A percentile compares a stretch with the other conserved stretches of the same genome.
phyloP scores from a whole-genome alignment of 1,140 invertebrate species.

The Pseudomyrmex flavicornis region DNA sequence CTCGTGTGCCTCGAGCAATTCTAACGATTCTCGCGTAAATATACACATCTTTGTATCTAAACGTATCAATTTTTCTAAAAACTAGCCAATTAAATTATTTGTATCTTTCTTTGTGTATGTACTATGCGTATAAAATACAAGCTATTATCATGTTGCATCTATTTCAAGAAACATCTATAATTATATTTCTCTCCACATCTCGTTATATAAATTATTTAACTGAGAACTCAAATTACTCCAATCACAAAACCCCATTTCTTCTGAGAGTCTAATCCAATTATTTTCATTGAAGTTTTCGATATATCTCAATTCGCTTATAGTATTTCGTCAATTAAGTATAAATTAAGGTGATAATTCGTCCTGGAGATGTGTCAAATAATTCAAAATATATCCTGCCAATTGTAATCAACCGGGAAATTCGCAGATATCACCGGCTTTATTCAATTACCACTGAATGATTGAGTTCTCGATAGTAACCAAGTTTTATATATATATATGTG shows the following conservation, averaged over 20 bases:
- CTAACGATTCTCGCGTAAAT: not conserved
- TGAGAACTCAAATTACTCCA: not conserved
- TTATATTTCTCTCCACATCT: slow-evolving; percentile 8
- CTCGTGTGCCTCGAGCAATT: not conserved
- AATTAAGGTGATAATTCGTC: not conserved
- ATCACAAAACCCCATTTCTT: not conserved
- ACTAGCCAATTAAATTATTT: not conserved
- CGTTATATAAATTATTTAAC: slow-evolving; percentile 3
- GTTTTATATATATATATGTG: too few relatives aligned
- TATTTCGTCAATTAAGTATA: not conserved
- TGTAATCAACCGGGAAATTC: slow-evolving; percentile 20
- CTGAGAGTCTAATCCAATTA: not conserved
- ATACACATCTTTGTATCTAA: slow-evolving; percentile 8
- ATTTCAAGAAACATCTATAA: not conserved
- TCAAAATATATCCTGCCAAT: not conserved
- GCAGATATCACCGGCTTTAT: slow-evolving; percentile 1
- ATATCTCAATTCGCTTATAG: too few relatives aligned
- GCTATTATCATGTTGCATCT: not conserved
- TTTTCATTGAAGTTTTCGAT: not conserved
- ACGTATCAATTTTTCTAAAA: not conserved
- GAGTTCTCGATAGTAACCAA: not conserved
- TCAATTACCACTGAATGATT: slow-evolving; percentile 1
- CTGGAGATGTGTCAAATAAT: not conserved
- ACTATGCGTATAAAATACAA: not conserved
- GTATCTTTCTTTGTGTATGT: not conserved